Percentiles rank a stretch among this genome's conserved stretches.
phyloP scores from a whole-genome alignment of 2,113 vertebrate species.

The Amazona guildingii region DNA sequence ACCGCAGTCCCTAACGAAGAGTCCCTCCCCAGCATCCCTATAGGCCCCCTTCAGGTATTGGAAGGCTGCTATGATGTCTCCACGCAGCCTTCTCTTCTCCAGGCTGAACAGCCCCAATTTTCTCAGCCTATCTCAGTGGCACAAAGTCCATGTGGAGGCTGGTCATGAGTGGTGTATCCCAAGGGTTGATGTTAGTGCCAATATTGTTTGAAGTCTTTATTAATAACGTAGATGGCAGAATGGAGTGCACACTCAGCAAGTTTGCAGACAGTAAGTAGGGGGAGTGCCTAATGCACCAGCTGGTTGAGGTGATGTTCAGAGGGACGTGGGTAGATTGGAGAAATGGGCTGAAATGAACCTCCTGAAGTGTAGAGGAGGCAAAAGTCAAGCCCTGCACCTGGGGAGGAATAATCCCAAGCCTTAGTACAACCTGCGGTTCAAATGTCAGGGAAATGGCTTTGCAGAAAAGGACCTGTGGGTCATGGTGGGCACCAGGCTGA shows the following conservation, averaged over 20 bases:
- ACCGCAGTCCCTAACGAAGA: too few relatives aligned
- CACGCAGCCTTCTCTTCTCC: too few relatives aligned
- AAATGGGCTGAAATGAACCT: not conserved
- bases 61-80: too few relatives aligned
- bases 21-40: too few relatives aligned
- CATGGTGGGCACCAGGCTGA: fast-evolving
- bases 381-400: not conserved
- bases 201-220: not conserved
- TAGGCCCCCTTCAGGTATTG: too few relatives aligned
- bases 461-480: not conserved
- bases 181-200: not conserved
- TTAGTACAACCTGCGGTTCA: not conserved
- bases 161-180: not conserved
- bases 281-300: too few relatives aligned
- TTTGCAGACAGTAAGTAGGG: not conserved
- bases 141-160: not conserved
- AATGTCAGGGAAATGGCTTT: not conserved
- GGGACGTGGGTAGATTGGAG: not conserved
- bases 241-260: not conserved
- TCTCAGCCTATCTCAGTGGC: not conserved
- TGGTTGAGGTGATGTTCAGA: not conserved
- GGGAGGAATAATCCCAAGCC: not conserved
- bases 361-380: not conserved
- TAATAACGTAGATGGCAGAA: not conserved
- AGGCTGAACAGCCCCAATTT: too few relatives aligned